Base-by-base conservation (phyloP, 1,140 invertebrate species). In the Saccostrea cuccullata region DNA sequence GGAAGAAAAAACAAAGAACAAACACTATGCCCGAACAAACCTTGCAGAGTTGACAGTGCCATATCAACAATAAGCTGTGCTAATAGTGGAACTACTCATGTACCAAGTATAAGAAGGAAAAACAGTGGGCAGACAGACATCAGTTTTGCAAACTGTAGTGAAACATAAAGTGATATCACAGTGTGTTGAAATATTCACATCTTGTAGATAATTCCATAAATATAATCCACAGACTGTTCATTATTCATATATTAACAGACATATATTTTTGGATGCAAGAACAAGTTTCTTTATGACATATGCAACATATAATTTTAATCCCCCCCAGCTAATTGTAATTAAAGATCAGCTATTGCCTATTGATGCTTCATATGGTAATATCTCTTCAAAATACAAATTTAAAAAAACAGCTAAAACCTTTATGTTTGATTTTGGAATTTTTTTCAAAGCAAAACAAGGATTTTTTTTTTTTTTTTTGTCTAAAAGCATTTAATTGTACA, bases 111-210 rank as follows among this genome's bases (percentile, higher is more conserved):
- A 13, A 23, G 67, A 26, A 23, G 67, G 20, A 67, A 67, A 23
- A 73, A 30, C 67, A 73, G 67, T 36, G 67, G 67, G 11, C 67
- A 73, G 23, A 73, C 67, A 26, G 67, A 73, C 0, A 73, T 73
- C n/a, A 73, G 67, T 15, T 73, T 73, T 73, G 67, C 67, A 73
- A 73, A 73, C 26, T 23, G 67, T 26, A 30, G 67, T 73, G 67
- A 73, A 26, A n/a, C 23, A n/a, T 15, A 36, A 30, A 73, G 67
- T 73, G 9, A 60, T 17, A 60, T 17, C 58, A 60, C 13, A 60
- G 4, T 12, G 13, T 2, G 13, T 20, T 60, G 13, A 60, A 60
- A 15, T 47, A 47, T 47, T 47, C 5, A 6, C 47, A 47, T 47
- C 47, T 47, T 6, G 5, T 47, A 47, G 47, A 47, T 47, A 47